Conservation (phyloP, 2,888 invertebrate species). For the Tetranychus truncatus region DNA sequence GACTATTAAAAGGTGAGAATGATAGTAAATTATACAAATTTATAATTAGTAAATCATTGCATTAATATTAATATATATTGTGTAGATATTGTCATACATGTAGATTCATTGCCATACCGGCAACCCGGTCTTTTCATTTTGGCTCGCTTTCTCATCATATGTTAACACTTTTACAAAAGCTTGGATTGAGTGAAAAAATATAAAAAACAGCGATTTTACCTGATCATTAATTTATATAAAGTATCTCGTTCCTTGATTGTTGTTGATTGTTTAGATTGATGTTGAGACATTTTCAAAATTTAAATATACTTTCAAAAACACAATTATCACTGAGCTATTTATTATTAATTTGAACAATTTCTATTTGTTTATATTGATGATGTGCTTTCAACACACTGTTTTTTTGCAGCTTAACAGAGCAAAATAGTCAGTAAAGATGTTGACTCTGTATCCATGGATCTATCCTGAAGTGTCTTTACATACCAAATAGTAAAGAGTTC, state of each 20-base stretch:
- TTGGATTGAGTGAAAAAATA: not conserved
- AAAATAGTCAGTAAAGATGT: too few species aligned
- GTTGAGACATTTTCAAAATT: not conserved
- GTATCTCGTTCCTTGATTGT: constrained; percentile 49
- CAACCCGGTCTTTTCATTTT: too few species aligned
- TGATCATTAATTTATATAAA: constrained; percentile 75
- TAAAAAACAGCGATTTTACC: constrained; percentile 39
- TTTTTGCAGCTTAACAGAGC: too few species aligned
- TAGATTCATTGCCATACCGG: not conserved
- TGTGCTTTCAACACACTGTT: too few species aligned
- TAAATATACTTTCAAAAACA: not conserved
- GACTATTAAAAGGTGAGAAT: constrained; percentile 44
- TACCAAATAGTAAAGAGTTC: too few species aligned
- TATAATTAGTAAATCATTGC: constrained; percentile 18
- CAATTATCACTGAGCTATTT: not conserved
- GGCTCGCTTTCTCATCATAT: too few species aligned
- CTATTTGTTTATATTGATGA: not conserved
- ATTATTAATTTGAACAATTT: constrained; percentile 1
- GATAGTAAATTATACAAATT: constrained; percentile 12
- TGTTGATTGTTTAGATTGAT: not conserved
- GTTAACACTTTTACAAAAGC: not conserved
- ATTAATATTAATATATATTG: not conserved
- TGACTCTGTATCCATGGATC: too few species aligned
- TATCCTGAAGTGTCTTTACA: too few species aligned
- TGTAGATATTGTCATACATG: not conserved